Evolutionary conservation across 2,113 vertebrate species (phyloP), one percentile per base, ranked within the genome.

Genomic region (Gracilinanus agilis): DNA sequence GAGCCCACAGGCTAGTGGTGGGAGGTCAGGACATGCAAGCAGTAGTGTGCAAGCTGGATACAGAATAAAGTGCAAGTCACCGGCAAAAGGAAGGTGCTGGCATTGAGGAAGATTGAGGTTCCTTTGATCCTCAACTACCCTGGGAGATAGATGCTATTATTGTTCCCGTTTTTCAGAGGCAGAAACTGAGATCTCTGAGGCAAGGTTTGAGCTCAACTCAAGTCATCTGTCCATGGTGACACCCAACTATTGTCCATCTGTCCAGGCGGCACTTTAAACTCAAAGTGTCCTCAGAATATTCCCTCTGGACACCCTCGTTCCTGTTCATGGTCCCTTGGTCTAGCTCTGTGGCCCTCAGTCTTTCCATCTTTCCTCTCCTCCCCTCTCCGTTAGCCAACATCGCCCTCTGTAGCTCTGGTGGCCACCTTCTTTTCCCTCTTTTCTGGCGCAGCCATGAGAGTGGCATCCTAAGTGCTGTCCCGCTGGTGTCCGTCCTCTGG

Each of bases 331-430:
- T n/a, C n/a, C n/a, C n/a, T n/a, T n/a, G n/a, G n/a, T n/a, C n/a
- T n/a, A n/a, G n/a, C n/a, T 92, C 54, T 89, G 88, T 91, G 24
- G 40, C n/a, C n/a, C 90, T 91, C 12, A 40, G 93, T 96, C 9
- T 34, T 3, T 44, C 92, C 53, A 29, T 53, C 75, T 49, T 3
- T 44, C 92, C 44, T 27, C 44, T 88, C 58, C 92, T 93, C 10
- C 61, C n/a, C 94, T 88, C 24, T 93, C 54, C 90, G 29, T 49
- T 49, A 49, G 49, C 49, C 49, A n/a, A n/a, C n/a, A 5, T 49
- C 49, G 49, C 34, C 34, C 34, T 75, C 29, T 34, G 29, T 34
- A 27, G 24, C 61, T 13, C 23, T 1, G 58, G 3, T 34, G 11
- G 11, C 61, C 29, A 12, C 61, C 4, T 75, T 75, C 67, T n/a